These are phyloP conservation scores for Micrasema minimum DNA, from an alignment of 1,140 invertebrate species.

Conservation along the genomic window DNA sequence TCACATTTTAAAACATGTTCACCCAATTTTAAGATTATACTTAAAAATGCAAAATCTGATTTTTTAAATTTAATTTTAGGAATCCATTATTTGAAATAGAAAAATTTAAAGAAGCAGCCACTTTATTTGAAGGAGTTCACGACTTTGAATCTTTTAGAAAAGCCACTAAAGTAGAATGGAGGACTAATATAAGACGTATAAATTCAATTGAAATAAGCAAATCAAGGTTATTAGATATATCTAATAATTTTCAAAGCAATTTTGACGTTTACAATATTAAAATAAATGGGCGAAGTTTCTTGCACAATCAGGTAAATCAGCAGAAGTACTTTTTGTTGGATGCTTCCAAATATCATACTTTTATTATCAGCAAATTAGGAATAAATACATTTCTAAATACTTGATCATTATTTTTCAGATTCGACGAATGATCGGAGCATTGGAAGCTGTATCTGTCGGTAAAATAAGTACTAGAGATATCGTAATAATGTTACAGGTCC, in stretches of 20 bases:
- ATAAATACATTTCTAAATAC: no score
- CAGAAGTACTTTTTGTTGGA: no score
- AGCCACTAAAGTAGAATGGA: slow-evolving; percentile 58
- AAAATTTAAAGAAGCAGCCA: slow-evolving; percentile 65
- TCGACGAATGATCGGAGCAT: slow-evolving; percentile 75
- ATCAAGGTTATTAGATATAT: slow-evolving; percentile 57
- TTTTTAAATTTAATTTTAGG: no score
- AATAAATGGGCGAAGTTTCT: slow-evolving; percentile 72
- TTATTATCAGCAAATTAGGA: no score
- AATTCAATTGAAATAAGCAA: slow-evolving; percentile 65
- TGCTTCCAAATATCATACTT: no score
- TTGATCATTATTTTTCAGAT: slow-evolving; percentile 66
- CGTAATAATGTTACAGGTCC: slow-evolving; percentile 78
- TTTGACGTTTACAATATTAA: slow-evolving; percentile 74
- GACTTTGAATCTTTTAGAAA: slow-evolving; percentile 77
- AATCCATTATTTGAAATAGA: slow-evolving; percentile 69
- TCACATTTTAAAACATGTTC: no score
- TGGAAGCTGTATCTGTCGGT: slow-evolving; percentile 70
- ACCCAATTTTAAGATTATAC: no score
- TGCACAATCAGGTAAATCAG: slow-evolving; percentile 76
- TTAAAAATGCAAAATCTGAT: no score
- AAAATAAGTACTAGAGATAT: slow-evolving; percentile 71
- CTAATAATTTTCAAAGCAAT: slow-evolving; percentile 56
- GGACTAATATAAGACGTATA: slow-evolving; percentile 65
- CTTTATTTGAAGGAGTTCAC: slow-evolving; percentile 71